These are phyloP conservation scores for Lepidurus packardi DNA, from an alignment of 1,140 invertebrate genomes.

Conservation along the genomic window DNA sequence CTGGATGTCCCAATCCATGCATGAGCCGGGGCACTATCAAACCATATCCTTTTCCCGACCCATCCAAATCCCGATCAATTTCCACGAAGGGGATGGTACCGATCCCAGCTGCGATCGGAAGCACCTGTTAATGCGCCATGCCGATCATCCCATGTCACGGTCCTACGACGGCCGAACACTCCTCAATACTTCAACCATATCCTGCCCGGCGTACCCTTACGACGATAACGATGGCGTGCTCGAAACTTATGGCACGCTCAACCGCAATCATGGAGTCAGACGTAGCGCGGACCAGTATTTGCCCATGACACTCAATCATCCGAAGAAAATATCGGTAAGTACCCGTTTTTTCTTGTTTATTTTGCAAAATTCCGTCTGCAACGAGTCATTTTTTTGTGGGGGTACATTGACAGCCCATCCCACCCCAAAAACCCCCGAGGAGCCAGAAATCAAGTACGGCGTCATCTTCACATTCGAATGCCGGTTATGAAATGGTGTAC, in stretches of 20 bases:
- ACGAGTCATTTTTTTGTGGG: background rate
- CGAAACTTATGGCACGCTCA: constrained; percentile 14
- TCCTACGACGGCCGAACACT: constrained; percentile 30
- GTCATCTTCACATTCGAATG: constrained; percentile 20
- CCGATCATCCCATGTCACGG: constrained; percentile 29
- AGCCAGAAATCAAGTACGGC: constrained; percentile 14
- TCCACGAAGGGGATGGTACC: background rate
- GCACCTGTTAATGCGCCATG: background rate
- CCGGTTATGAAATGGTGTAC: constrained; percentile 32
- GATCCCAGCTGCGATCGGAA: background rate
- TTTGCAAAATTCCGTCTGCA: background rate
- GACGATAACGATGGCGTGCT: constrained; percentile 16
- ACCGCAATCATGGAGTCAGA: constrained; percentile 25
- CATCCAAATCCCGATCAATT: background rate
- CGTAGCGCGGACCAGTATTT: constrained; percentile 33
- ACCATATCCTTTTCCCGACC: constrained; percentile 5
- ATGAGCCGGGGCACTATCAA: constrained; percentile 13
- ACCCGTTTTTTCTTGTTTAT: background rate
- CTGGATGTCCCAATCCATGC: constrained; percentile 28
- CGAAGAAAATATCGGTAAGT: constrained; percentile 33
- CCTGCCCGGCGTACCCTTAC: constrained; percentile 13
- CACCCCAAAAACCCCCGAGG: constrained; percentile 32
- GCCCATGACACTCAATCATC: constrained; percentile 24
- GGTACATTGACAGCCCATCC: constrained; percentile 21
- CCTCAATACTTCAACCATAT: constrained; percentile 25